phyloP scores from a whole-genome alignment of 2,888 invertebrate genomes.

The Agapostemon virescens region DNA sequence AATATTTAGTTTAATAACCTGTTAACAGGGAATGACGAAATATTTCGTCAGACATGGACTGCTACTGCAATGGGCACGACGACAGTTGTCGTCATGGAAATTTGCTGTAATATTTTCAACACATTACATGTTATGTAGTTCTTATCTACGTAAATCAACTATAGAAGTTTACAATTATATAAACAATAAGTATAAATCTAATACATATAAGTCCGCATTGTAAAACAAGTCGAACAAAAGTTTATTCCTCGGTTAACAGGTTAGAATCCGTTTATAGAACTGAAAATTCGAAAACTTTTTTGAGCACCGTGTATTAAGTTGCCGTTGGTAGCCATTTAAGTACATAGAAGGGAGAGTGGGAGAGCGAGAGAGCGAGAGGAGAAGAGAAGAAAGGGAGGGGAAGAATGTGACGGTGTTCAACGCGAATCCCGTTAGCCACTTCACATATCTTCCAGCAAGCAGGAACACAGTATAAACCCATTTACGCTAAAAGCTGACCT shows the following conservation, averaged over 20 bases:
- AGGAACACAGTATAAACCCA: slow-evolving; percentile 58
- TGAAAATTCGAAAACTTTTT: background rate
- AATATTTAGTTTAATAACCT: background rate
- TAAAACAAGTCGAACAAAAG: too few relatives aligned
- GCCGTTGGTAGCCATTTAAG: slow-evolving; percentile 41
- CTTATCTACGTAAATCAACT: too few relatives aligned
- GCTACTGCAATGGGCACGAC: too few relatives aligned
- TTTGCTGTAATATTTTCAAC: too few relatives aligned
- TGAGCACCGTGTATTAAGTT: slow-evolving; percentile 18
- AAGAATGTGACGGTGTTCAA: slow-evolving; percentile 55
- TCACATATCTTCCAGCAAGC: slow-evolving; percentile 56
- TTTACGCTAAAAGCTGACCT: slow-evolving; percentile 61
- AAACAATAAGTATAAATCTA: too few relatives aligned
- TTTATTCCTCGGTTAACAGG: too few relatives aligned
- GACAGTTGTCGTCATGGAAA: too few relatives aligned
- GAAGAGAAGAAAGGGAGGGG: background rate
- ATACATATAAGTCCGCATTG: too few relatives aligned
- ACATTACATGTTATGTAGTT: too few relatives aligned
- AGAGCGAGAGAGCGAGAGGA: slow-evolving; percentile 10
- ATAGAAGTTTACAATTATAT: too few relatives aligned
- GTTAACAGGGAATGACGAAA: too few relatives aligned
- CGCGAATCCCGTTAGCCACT: slow-evolving; percentile 63
- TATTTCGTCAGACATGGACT: too few relatives aligned
- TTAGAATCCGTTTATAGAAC: background rate
- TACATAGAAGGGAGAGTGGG: slow-evolving; percentile 2